Evolutionary conservation across 2,888 invertebrate genomes (phyloP).

Genomic region (Thyatira batis): DNA sequence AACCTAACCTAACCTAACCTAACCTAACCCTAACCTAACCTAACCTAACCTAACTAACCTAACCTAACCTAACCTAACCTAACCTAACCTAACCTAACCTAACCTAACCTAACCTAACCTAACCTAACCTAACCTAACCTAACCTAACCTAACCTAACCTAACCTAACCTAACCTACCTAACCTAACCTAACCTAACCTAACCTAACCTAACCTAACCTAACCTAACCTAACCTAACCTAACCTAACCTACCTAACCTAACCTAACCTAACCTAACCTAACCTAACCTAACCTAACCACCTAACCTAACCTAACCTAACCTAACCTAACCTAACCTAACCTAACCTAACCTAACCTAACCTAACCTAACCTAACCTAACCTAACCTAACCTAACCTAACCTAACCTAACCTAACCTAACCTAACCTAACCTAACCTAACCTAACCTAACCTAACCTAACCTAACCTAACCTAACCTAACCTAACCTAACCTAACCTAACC

Average conservation of each 20-base stretch:
- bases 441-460: slow-evolving; percentile 7
- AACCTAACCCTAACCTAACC: slow-evolving; percentile 32
- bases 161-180: too few relatives aligned
- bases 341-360: slow-evolving; percentile 29
- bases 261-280: too few relatives aligned
- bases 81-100: slow-evolving; percentile 21
- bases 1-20: slow-evolving; percentile 29
- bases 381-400: slow-evolving; percentile 19
- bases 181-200: too few relatives aligned
- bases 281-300: slow-evolving; percentile 18
- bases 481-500: slow-evolving; percentile 23
- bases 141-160: too few relatives aligned
- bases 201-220: too few relatives aligned
- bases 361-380: slow-evolving; percentile 26
- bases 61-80: slow-evolving; percentile 20
- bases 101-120: too few relatives aligned
- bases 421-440: slow-evolving; percentile 1
- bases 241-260: too few relatives aligned
- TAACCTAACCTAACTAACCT: slow-evolving; percentile 24
- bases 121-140: too few relatives aligned
- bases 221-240: too few relatives aligned
- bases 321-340: slow-evolving; percentile 29
- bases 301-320: slow-evolving; percentile 28
- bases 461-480: slow-evolving; percentile 4
- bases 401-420: not conserved